Evolutionary conservation across 1,140 invertebrate species (phyloP).

Genomic region (Rhyacophila brunnea): DNA sequence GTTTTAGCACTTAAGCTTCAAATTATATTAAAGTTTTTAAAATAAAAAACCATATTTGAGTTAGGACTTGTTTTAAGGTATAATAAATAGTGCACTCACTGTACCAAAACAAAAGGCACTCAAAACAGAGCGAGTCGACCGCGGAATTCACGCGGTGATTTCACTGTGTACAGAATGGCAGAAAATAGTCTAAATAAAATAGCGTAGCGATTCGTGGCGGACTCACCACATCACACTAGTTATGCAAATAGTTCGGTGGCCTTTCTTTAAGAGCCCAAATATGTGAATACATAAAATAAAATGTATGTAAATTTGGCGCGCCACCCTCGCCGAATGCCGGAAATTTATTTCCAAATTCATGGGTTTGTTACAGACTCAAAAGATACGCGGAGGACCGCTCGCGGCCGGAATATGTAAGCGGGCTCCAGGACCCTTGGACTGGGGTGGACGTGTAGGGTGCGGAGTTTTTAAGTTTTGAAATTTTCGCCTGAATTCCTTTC

Average conservation of each 20-base stretch:
- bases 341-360: conserved; percentile 37
- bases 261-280: conserved; percentile 34
- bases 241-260: conserved; percentile 33
- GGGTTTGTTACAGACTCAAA: conserved; percentile 35
- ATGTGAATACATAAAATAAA: conserved; percentile 35
- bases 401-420: conserved; percentile 32
- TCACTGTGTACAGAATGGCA: too few relatives aligned
- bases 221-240: conserved; percentile 25
- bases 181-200: too few relatives aligned
- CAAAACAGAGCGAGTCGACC: too few relatives aligned
- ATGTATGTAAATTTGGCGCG: conserved; percentile 34
- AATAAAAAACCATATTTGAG: too few relatives aligned
- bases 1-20: too few relatives aligned
- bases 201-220: conserved; percentile 1
- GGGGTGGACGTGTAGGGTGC: conserved; percentile 4
- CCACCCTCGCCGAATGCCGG: conserved; percentile 30
- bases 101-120: too few relatives aligned
- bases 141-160: too few relatives aligned
- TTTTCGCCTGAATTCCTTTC: too few relatives aligned
- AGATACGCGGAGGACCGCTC: conserved; percentile 26
- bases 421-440: background rate
- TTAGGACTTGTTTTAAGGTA: too few relatives aligned
- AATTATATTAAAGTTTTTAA: too few relatives aligned
- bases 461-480: too few relatives aligned
- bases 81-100: too few relatives aligned